These are phyloP conservation scores for Cyprinodon variegatus DNA, from an alignment of 2,113 vertebrate species.

Conservation along the genomic window DNA sequence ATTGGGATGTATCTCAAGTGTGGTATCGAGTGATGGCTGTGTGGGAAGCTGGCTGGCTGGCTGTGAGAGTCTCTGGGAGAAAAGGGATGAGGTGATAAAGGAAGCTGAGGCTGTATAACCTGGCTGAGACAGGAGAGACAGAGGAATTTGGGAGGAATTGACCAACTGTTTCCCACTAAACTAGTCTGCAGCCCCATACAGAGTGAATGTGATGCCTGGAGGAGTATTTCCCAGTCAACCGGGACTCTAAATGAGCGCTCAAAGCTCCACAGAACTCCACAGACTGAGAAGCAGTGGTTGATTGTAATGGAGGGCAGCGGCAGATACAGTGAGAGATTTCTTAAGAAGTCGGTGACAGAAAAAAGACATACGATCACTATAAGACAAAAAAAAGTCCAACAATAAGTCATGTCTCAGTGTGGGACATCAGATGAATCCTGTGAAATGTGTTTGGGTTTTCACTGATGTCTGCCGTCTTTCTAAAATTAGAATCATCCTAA, in stretches of 20 bases:
- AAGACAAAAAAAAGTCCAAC: neutral
- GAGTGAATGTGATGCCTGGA: conserved; percentile 3
- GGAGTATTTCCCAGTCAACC: conserved; percentile 3
- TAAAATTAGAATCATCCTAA: too few species aligned
- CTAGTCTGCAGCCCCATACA: neutral
- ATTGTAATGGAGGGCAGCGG: conserved; percentile 4
- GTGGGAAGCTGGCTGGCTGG: conserved; percentile 56
- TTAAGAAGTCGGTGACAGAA: conserved; percentile 1
- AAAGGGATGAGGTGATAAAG: conserved; percentile 30
- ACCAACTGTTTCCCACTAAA: neutral
- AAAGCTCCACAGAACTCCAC: neutral
- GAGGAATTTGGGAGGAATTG: conserved; percentile 4
- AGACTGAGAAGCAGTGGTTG: neutral
- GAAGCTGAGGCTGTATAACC: conserved; percentile 27
- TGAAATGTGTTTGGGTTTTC: too few species aligned
- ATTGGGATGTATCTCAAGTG: conserved; percentile 61
- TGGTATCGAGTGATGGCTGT: conserved; percentile 49
- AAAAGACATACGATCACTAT: neutral
- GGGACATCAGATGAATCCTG: too few species aligned
- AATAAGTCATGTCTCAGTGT: too few species aligned
- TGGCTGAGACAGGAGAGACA: conserved; percentile 19
- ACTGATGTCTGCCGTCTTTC: too few species aligned
- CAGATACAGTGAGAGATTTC: conserved; percentile 11
- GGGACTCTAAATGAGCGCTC: conserved; percentile 25
- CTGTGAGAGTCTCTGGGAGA: conserved; percentile 29